Conservation (phyloP, 2,797 vertebrate genomes). For the Astyanax mexicanus region DNA sequence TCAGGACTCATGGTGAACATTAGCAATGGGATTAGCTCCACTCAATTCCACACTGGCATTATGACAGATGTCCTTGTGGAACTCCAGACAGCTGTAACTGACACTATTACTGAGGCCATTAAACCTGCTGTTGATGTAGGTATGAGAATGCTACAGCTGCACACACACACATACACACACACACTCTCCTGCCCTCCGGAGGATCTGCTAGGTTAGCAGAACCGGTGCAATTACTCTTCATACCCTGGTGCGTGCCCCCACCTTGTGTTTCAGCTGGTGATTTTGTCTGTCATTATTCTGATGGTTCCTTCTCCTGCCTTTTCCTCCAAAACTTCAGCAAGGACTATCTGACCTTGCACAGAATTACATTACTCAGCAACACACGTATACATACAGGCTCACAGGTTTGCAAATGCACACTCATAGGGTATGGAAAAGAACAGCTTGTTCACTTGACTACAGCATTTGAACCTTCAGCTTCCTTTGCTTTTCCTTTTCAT, state of each 20-base stretch:
- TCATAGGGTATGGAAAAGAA: constrained; percentile 30
- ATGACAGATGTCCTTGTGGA: constrained; percentile 11
- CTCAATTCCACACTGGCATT: constrained; percentile 2
- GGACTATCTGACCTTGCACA: constrained; percentile 56
- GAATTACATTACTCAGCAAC: constrained; percentile 39
- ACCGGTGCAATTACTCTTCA: constrained; percentile 22
- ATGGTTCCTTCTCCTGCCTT: constrained; percentile 24
- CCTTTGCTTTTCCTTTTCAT: no score
- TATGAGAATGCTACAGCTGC: constrained; percentile 8
- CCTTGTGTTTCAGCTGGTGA: constrained; percentile 39
- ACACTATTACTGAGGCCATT: constrained; percentile 4
- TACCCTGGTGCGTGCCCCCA: constrained; percentile 28
- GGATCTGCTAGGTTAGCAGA: constrained; percentile 23
- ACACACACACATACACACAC: constrained; percentile 33
- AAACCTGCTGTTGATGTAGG: constrained; percentile 7
- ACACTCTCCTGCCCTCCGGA: constrained; percentile 11
- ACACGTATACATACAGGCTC: neutral
- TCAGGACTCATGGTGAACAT: neutral
- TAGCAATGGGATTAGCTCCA: constrained; percentile 7
- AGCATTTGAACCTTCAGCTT: no score
- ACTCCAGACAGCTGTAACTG: constrained; percentile 6
- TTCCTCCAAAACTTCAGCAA: constrained; percentile 51
- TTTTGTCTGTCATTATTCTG: constrained; percentile 46
- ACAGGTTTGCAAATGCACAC: constrained; percentile 31
- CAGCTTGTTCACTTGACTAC: no score